Conservation (phyloP, 2,888 invertebrate species). For the Schizotus pectinicornis region DNA sequence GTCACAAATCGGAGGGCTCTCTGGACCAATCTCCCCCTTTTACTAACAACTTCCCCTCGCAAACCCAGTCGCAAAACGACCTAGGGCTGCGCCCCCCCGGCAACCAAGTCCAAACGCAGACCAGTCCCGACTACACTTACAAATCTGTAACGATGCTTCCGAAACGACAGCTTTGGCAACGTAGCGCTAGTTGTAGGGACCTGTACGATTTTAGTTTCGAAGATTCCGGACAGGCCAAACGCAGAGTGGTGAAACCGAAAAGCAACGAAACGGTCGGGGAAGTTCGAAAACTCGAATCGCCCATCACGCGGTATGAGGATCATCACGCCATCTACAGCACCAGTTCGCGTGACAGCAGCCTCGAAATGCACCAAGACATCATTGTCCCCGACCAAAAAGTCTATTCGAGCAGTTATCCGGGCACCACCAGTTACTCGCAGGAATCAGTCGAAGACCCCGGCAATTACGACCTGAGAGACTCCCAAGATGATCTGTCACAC, state of each 20-base stretch:
- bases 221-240: slow-evolving; percentile 71
- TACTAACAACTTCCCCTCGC: slow-evolving; percentile 52
- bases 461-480: slow-evolving; percentile 69
- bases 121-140: slow-evolving; percentile 45
- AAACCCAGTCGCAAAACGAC: slow-evolving; percentile 58
- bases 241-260: slow-evolving; percentile 58
- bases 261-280: slow-evolving; percentile 54
- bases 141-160: slow-evolving; percentile 50
- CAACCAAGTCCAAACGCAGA: slow-evolving; percentile 43
- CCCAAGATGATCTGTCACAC: slow-evolving; percentile 86
- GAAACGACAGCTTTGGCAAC: slow-evolving; percentile 70
- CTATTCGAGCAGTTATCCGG: slow-evolving; percentile 87
- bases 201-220: slow-evolving; percentile 79
- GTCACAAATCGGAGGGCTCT: slow-evolving; percentile 63
- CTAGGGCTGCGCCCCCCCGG: slow-evolving; percentile 42
- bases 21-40: slow-evolving; percentile 55
- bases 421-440: slow-evolving; percentile 70
- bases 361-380: slow-evolving; percentile 73
- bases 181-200: slow-evolving; percentile 83
- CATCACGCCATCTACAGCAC: slow-evolving; percentile 68
- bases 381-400: slow-evolving; percentile 72
- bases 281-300: slow-evolving; percentile 67
- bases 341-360: slow-evolving; percentile 66
- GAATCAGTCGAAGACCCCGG: slow-evolving; percentile 71
- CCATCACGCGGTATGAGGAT: slow-evolving; percentile 76